Percentiles rank a stretch among this genome's conserved stretches.
Evolutionary conservation across 2,888 invertebrate genomes (phyloP).

Genomic region (Lasioglossum morio): DNA sequence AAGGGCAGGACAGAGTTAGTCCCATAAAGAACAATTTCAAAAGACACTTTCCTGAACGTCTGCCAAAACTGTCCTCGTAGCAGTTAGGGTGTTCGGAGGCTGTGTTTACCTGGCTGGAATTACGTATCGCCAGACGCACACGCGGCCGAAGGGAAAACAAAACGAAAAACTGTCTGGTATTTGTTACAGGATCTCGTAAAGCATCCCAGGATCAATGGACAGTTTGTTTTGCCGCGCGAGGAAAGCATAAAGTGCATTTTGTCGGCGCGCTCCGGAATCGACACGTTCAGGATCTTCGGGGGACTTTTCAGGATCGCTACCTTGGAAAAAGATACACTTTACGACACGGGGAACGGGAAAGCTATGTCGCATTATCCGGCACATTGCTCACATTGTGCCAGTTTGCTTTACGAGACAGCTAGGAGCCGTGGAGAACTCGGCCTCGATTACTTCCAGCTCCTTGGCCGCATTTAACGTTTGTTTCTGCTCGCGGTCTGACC

Average conservation of each 20-base stretch:
- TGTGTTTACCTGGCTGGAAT: neutral
- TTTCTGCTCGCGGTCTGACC: slow-evolving; percentile 67
- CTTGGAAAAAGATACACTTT: slow-evolving; percentile 43
- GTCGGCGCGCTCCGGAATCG: neutral
- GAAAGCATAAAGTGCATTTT: slow-evolving; percentile 31
- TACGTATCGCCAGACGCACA: neutral
- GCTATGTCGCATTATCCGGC: slow-evolving; percentile 73
- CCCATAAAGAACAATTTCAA: neutral
- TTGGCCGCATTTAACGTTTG: slow-evolving; percentile 79
- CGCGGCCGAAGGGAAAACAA: slow-evolving; percentile 52
- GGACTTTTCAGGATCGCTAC: slow-evolving; percentile 19
- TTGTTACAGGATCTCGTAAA: slow-evolving; percentile 57
- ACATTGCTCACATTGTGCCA: slow-evolving; percentile 73
- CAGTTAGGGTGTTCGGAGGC: neutral
- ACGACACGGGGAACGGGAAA: slow-evolving; percentile 35
- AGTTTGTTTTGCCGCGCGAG: slow-evolving; percentile 34
- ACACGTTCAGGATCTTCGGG: neutral
- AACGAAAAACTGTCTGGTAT: slow-evolving; percentile 19
- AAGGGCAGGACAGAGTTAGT: neutral
- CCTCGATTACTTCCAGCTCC: slow-evolving; percentile 81
- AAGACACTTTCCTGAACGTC: neutral
- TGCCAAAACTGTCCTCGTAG: neutral
- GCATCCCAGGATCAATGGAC: slow-evolving; percentile 34
- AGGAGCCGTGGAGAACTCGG: slow-evolving; percentile 67
- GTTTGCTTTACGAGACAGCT: slow-evolving; percentile 69